phyloP scores from a whole-genome alignment of 2,888 invertebrate species.

The Spicauda simplicius region DNA sequence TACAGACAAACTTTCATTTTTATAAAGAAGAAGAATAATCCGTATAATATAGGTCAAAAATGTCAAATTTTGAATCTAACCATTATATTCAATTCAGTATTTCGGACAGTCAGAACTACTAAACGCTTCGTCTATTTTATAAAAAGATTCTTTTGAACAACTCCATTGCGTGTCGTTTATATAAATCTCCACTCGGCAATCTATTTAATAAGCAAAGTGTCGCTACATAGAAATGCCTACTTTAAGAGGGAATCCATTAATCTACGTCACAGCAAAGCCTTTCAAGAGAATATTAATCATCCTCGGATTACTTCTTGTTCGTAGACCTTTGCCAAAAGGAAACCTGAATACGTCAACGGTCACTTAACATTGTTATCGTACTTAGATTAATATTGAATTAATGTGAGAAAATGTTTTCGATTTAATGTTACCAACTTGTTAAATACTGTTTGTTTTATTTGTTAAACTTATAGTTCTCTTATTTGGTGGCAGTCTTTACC shows the following conservation, averaged over 20 bases:
- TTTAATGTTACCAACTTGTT: no score
- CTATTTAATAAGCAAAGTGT: conserved; percentile 20
- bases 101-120: no score
- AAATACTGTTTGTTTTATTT: no score
- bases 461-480: no score
- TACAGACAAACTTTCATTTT: no score
- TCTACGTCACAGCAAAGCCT: conserved; percentile 28
- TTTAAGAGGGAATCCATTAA: conserved; percentile 24
- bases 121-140: no score
- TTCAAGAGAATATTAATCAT: conserved; percentile 32
- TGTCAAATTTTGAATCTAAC: no score
- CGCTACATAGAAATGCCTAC: conserved; percentile 8
- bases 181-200: background rate
- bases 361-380: conserved; percentile 3
- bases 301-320: conserved; percentile 26
- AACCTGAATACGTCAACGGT: conserved; percentile 24
- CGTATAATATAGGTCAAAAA: no score
- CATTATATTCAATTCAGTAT: no score
- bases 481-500: no score
- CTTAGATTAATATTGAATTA: background rate
- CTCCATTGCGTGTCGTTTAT: background rate
- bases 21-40: no score
- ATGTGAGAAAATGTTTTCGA: background rate
- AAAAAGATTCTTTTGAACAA: no score
- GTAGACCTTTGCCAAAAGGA: conserved; percentile 11